These are phyloP conservation scores for Acromyrmex charruanus DNA, from an alignment of 1,140 invertebrate species.

Conservation along the genomic window DNA sequence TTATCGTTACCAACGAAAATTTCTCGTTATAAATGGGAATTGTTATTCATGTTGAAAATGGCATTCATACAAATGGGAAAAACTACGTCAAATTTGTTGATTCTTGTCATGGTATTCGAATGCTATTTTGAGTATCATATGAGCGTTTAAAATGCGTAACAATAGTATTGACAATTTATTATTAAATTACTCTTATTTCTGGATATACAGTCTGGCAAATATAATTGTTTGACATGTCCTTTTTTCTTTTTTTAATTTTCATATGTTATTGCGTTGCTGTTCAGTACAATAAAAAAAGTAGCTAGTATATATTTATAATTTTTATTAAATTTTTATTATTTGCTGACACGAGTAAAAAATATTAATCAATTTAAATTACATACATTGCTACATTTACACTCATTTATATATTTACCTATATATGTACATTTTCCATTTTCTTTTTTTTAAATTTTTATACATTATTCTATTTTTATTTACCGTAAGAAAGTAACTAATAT, in stretches of 20 bases:
- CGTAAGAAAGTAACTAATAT: neutral
- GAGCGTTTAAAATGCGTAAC: conserved; percentile 45
- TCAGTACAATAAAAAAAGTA: neutral
- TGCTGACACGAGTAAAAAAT: neutral
- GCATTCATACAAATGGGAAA: conserved; percentile 47
- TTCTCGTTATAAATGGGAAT: conserved; percentile 60
- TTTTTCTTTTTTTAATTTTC: neutral
- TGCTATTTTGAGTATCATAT: conserved; percentile 31
- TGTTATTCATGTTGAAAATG: conserved; percentile 50
- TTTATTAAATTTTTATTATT: neutral
- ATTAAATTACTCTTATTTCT: conserved; percentile 43
- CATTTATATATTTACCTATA: neutral
- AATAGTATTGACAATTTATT: conserved; percentile 25
- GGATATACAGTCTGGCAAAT: neutral
- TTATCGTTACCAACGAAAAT: conserved; percentile 41
- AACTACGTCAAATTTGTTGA: conserved; percentile 53
- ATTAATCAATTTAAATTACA: neutral
- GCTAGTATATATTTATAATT: neutral
- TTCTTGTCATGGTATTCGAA: neutral
- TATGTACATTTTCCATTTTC: neutral
- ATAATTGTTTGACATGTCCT: conserved; percentile 11
- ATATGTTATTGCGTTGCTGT: neutral
- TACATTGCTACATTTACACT: neutral
- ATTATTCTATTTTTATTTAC: neutral
- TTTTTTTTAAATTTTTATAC: neutral